Percentiles rank a stretch among this genome's conserved stretches.
phyloP scores from a whole-genome alignment of 2,113 vertebrate species.

The Lepisosteus oculatus region DNA sequence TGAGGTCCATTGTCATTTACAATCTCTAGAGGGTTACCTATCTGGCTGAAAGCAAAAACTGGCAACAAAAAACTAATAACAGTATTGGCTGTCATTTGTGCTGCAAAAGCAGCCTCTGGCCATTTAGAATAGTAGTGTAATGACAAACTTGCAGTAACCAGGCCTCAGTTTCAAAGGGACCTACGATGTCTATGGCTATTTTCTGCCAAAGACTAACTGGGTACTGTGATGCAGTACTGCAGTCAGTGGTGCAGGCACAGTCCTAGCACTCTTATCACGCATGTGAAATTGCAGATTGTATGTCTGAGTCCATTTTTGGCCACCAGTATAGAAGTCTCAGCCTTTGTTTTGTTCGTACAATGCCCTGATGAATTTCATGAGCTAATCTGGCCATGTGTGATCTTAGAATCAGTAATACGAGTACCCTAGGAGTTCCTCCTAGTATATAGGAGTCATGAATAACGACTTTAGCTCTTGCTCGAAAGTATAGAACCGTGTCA shows the following conservation, averaged over 20 bases:
- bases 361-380: slow-evolving; percentile 3
- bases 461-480: not conserved
- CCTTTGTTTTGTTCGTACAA: slow-evolving; percentile 15
- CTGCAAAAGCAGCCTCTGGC: not conserved
- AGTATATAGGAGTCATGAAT: not conserved
- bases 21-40: not conserved
- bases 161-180: not conserved
- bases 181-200: not conserved
- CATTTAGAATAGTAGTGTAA: not conserved
- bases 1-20: slow-evolving; percentile 1
- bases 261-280: slow-evolving; percentile 5
- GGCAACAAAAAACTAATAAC: not conserved
- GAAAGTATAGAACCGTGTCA: not conserved
- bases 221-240: not conserved
- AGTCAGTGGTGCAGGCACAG: not conserved
- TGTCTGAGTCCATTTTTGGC: slow-evolving; percentile 8
- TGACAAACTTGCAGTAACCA: not conserved
- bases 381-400: not conserved
- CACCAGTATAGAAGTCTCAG: slow-evolving; percentile 15
- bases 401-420: not conserved
- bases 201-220: not conserved
- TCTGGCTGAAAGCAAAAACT: not conserved
- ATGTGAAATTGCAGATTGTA: not conserved
- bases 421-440: not conserved
- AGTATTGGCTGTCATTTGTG: not conserved